phyloP scores from a whole-genome alignment of 1,140 invertebrate genomes.

The Metopolophium dirhodum region DNA sequence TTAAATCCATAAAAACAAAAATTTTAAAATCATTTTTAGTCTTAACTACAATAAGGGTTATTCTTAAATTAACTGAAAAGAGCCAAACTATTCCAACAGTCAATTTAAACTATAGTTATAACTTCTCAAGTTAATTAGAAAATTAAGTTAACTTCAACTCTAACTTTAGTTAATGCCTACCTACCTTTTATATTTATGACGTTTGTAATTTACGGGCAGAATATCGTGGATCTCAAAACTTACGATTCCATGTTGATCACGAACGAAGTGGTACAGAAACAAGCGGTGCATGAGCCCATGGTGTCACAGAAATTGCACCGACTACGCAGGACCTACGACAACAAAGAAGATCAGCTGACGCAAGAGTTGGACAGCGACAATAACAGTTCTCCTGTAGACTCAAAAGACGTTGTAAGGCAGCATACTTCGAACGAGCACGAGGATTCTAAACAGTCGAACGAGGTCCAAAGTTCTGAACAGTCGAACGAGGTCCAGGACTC shows the following conservation, averaged over 20 bases:
- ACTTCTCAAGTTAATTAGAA: no score
- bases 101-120: no score
- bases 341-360: neutral
- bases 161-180: neutral
- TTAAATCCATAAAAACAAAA: no score
- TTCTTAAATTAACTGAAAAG: no score
- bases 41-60: no score
- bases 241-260: neutral
- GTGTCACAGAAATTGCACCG: neutral
- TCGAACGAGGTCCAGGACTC: no score
- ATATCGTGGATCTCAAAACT: neutral
- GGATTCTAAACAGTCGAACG: no score
- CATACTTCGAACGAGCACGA: no score
- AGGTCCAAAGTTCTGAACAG: no score
- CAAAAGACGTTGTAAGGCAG: no score
- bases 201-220: neutral
- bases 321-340: neutral
- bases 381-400: neutral
- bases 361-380: neutral
- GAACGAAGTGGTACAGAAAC: neutral
- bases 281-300: neutral
- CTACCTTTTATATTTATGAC: neutral
- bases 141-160: neutral
- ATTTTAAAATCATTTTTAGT: no score
- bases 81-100: no score